Conservation (phyloP, 2,888 invertebrate species). For the Kryphioiulus occultus region DNA sequence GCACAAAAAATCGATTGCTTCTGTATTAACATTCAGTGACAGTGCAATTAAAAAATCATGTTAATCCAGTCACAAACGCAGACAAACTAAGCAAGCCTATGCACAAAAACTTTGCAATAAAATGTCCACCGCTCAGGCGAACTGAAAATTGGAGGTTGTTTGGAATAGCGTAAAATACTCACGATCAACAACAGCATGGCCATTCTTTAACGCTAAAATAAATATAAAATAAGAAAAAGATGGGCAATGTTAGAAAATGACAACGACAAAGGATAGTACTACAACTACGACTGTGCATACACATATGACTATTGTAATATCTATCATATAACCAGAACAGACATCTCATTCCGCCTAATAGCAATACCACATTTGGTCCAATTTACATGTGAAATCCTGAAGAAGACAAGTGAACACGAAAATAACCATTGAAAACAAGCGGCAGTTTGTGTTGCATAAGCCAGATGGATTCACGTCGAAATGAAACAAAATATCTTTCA, state of each 20-base stretch:
- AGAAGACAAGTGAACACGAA: neutral
- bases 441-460: neutral
- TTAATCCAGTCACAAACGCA: conserved; percentile 3
- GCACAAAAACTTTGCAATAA: neutral
- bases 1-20: neutral
- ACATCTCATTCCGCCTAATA: neutral
- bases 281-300: neutral
- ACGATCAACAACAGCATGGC: conserved; percentile 35
- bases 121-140: neutral
- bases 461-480: neutral
- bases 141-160: neutral
- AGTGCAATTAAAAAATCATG: neutral
- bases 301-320: conserved; percentile 6
- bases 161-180: neutral
- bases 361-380: neutral
- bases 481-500: neutral
- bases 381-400: neutral
- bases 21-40: neutral
- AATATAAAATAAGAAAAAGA: conserved; percentile 43
- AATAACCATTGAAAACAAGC: neutral
- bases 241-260: conserved; percentile 32
- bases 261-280: conserved; percentile 24
- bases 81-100: conserved; percentile 3
- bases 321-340: conserved; percentile 8
- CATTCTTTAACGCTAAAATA: conserved; percentile 40